phyloP scores from a whole-genome alignment of 2,888 invertebrate species.

The Microctonus brassicae region DNA sequence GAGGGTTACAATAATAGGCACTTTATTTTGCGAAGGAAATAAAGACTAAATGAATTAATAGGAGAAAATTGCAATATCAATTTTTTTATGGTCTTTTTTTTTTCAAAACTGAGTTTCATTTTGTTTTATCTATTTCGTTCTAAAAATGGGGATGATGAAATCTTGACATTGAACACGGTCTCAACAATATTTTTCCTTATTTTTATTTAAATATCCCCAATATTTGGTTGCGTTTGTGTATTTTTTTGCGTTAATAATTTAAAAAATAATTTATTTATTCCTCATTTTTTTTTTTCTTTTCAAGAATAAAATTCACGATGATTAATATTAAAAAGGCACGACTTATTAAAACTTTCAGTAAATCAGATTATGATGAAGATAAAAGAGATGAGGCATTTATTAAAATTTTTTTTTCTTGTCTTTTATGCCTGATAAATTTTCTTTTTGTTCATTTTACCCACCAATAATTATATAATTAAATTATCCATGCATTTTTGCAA shows the following conservation, averaged over 20 bases:
- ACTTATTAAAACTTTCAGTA: conserved; percentile 62
- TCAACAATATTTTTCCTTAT: conserved; percentile 28
- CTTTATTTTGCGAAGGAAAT: neutral
- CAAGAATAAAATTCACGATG: conserved; percentile 59
- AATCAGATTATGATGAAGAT: conserved; percentile 54
- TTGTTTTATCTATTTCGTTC: neutral
- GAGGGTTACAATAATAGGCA: conserved; percentile 15
- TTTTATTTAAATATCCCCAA: conserved; percentile 53
- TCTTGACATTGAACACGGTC: neutral
- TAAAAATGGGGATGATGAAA: neutral
- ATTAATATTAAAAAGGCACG: conserved; percentile 63
- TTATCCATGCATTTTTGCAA: neutral
- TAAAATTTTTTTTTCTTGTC: conserved; percentile 49
- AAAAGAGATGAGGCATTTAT: conserved; percentile 53
- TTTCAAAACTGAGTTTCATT: neutral
- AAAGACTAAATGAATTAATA: neutral
- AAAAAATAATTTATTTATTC: conserved; percentile 60
- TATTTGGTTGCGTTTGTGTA: conserved; percentile 40
- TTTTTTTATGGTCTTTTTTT: too few relatives aligned
- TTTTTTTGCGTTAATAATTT: conserved; percentile 48
- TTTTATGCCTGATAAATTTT: conserved; percentile 13
- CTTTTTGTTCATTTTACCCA: neutral
- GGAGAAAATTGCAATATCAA: neutral
- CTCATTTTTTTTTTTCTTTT: conserved; percentile 42
- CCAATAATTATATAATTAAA: neutral